phyloP scores from a whole-genome alignment of 2,888 invertebrate species.

The Stenodera caucasica region DNA sequence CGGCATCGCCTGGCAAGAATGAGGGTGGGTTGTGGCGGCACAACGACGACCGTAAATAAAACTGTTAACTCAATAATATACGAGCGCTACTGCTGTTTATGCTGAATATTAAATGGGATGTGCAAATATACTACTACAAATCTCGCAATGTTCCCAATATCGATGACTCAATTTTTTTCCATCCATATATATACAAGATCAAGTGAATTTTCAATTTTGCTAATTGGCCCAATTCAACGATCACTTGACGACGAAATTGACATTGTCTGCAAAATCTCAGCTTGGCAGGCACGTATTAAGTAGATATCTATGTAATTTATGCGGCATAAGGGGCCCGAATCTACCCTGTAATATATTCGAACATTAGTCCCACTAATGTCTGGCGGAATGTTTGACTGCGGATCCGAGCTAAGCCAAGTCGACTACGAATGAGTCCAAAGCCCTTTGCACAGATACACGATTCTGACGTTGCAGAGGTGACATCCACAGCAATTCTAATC shows the following conservation, averaged over 20 bases:
- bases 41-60: conserved; percentile 46
- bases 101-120: conserved; percentile 41
- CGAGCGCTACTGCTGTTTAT: conserved; percentile 40
- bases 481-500: conserved; percentile 59
- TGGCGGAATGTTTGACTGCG: conserved; percentile 54
- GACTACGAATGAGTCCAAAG: conserved; percentile 48
- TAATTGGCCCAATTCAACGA: conserved; percentile 1
- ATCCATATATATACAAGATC: no score
- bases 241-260: conserved; percentile 38
- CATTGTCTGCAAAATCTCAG: conserved; percentile 48
- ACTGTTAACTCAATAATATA: conserved; percentile 44
- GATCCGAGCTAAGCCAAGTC: conserved; percentile 36
- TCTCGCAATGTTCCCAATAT: conserved; percentile 16
- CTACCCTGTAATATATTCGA: conserved; percentile 54
- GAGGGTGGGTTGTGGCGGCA: conserved; percentile 13
- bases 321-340: conserved; percentile 43
- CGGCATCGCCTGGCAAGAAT: conserved; percentile 8
- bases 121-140: conserved; percentile 38
- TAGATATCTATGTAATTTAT: conserved; percentile 54
- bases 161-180: neutral
- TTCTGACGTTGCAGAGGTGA: conserved; percentile 51
- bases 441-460: conserved; percentile 46
- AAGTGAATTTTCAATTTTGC: neutral
- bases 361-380: conserved; percentile 56
- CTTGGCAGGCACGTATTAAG: conserved; percentile 54